phyloP scores from a whole-genome alignment of 1,140 invertebrate species.

The Euwallacea fornicatus region DNA sequence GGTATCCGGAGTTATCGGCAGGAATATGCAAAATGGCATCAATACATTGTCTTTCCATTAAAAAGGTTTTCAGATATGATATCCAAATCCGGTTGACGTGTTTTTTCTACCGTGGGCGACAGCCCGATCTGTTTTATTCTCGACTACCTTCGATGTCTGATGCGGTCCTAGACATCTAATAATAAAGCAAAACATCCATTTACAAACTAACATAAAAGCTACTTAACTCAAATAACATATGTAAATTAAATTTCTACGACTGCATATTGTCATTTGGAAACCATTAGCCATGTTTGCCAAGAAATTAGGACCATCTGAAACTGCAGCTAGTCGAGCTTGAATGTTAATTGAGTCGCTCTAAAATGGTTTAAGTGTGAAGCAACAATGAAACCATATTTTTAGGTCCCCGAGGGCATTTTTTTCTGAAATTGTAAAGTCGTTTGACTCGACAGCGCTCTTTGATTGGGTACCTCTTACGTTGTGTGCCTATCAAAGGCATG shows the following conservation, averaged over 20 bases:
- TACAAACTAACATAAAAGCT: background rate
- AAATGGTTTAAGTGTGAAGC: too few species aligned
- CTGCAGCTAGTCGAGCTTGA: too few species aligned
- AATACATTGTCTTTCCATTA: constrained; percentile 5
- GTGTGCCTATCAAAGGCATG: too few species aligned
- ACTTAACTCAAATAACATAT: background rate
- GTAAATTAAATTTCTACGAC: background rate
- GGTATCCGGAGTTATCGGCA: background rate
- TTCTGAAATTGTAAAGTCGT: too few species aligned
- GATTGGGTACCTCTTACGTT: too few species aligned
- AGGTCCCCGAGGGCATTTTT: too few species aligned
- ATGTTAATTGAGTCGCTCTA: too few species aligned
- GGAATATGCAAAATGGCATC: constrained; percentile 3
- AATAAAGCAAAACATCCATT: background rate
- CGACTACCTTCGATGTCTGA: background rate
- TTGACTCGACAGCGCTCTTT: too few species aligned
- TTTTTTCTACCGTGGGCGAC: background rate
- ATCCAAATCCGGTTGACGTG: background rate
- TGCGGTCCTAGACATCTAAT: background rate
- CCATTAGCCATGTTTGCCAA: constrained; percentile 3
- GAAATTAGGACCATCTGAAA: background rate
- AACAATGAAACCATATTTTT: too few species aligned
- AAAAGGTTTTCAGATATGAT: background rate
- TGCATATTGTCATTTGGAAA: background rate
- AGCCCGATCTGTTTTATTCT: background rate